These are phyloP conservation scores for Saguinus imperator DNA, from an alignment of 2,113 vertebrate genomes.

Conservation along the genomic window DNA sequence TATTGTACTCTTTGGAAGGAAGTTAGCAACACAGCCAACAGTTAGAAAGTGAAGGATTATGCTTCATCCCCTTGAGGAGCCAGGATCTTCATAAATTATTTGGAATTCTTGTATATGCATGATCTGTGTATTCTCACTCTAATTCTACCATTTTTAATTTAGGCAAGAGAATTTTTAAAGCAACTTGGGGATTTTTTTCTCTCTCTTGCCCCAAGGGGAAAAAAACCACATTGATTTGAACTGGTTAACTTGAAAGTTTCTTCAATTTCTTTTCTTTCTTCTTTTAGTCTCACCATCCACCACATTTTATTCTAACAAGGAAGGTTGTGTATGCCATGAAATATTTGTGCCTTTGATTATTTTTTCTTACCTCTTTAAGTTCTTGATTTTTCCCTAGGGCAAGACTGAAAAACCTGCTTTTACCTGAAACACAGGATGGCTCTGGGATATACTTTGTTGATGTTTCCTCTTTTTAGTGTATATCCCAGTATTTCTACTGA, in stretches of 20 bases:
- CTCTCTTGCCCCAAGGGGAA: neutral
- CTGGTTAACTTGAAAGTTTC: neutral
- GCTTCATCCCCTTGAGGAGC: neutral
- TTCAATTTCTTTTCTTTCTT: neutral
- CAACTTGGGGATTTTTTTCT: neutral
- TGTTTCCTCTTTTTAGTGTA: neutral
- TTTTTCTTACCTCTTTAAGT: neutral
- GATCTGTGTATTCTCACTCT: neutral
- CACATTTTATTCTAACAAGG: neutral
- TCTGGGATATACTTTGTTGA: neutral
- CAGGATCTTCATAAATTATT: neutral
- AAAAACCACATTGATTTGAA: neutral
- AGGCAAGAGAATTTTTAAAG: slow-evolving; percentile 7
- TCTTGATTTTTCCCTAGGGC: neutral
- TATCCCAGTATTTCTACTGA: neutral
- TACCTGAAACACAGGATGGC: neutral
- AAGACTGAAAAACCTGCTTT: neutral
- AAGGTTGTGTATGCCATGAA: neutral
- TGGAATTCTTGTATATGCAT: neutral
- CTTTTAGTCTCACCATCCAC: neutral
- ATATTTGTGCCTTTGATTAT: neutral
- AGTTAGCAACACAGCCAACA: neutral
- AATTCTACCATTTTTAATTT: neutral
- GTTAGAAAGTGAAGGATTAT: neutral
- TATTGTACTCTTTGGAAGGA: neutral